Base-by-base conservation (phyloP, 2,888 invertebrate species). In the Hypomecis atomaria region DNA sequence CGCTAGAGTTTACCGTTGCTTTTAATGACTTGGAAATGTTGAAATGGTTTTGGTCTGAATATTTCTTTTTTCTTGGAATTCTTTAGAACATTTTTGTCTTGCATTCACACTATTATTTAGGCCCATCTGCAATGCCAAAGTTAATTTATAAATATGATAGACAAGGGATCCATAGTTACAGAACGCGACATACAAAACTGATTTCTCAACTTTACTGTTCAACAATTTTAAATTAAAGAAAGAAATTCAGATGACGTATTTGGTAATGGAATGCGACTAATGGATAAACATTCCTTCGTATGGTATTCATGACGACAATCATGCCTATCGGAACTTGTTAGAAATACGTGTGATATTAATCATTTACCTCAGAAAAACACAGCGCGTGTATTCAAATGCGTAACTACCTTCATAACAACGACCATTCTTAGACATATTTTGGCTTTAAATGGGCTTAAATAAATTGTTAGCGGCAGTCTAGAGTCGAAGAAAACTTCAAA, bases 1-100 rank as follows among this genome's bases (percentile, higher is more conserved):
- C 8, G 48, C 54, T 65, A 65, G 43, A 57, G 40, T 60, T 44
- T 66, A 62, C 66, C 62, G 65, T 59, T 59, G 54, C 11, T 54
- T 56, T 59, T 50, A 64, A 57, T 47, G 60, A 48, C 60, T 60
- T 60, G 37, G 11, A 45, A 53, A 53, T 52, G 52, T 62, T 50
- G 40, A 13, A 50, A 47, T 43, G 45, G 34, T 52, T 56, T 34
- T 45, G 45, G 23, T 50, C 52, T 50, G 10, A 45, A 59, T 53
- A 40, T 47, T 34, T 44, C 37, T 45, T 42, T 23, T 34, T 11
- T 33, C 48, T 48, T 37, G 10, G n/a, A 3, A 40, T 40, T 48
- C 40, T 50, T 6, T 49, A 37, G 34, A 54, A 9, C 43, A 4
- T 13, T 36, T 13, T 36, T 9, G 8, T 50, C 11, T 11, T 38